These are phyloP conservation scores for Microhierax caerulescens DNA, from an alignment of 2,797 vertebrate genomes.

Conservation along the genomic window DNA sequence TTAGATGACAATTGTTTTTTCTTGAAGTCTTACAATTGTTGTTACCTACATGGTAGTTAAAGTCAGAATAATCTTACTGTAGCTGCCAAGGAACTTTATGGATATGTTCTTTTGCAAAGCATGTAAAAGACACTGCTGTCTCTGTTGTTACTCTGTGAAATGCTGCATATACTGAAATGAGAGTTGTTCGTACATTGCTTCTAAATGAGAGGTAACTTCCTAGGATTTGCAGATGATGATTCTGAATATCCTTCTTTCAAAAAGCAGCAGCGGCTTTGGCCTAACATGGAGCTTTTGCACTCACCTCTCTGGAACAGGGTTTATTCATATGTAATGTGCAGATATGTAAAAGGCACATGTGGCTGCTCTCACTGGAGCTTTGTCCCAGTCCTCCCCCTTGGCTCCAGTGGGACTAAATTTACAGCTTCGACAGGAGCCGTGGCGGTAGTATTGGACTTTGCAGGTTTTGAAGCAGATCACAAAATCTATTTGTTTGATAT, in stretches of 20 bases:
- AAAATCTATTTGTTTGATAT: neutral
- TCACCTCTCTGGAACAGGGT: neutral
- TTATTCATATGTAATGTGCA: neutral
- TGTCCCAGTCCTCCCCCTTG: neutral
- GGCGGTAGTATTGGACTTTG: too few species aligned
- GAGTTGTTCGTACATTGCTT: neutral
- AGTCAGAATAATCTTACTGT: neutral
- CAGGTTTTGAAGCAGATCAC: neutral
- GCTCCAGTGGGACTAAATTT: neutral
- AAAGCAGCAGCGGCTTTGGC: neutral
- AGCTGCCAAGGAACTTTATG: neutral
- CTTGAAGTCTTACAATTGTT: neutral
- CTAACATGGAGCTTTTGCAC: neutral
- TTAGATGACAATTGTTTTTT: neutral
- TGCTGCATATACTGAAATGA: fast-evolving
- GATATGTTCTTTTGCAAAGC: neutral
- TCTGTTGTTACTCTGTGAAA: neutral
- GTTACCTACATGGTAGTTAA: neutral
- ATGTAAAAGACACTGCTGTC: neutral
- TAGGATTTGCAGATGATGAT: neutral
- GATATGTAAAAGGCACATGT: neutral
- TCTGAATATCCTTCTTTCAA: neutral
- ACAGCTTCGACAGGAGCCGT: neutral
- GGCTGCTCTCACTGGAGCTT: neutral
- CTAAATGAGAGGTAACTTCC: neutral